Base-by-base conservation (phyloP, 2,797 vertebrate genomes). In the Alectoris magna region DNA sequence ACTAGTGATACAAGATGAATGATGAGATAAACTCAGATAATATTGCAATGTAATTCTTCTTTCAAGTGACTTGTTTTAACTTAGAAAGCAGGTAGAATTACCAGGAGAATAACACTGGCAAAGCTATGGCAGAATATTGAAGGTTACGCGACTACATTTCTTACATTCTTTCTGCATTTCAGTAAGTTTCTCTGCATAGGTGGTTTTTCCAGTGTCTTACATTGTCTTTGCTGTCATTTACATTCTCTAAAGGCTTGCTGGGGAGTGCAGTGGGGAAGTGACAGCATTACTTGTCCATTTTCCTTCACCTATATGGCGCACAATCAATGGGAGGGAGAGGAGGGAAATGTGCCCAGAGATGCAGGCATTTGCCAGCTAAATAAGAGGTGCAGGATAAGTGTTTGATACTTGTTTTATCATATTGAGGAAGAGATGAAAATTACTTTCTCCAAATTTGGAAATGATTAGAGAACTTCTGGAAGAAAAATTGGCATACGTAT, bases 11-110 rank as follows among this genome's bases (percentile, higher is more conserved):
- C 8, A 63, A 79, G 68, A 31, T 53, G 44, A 85, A 22, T 24
- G 43, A 60, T 29, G 36, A 88, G 68, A 76, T 39, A 63, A 67
- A 79, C 64, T 79, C 23, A 16, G 64, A 69, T 84, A 36, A 39
- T 36, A 49, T 29, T 56, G 36, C 66, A 59, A 26, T 9, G 23
- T 63, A 76, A 89, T 89, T 87, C 22, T 69, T 82, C 53, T 73
- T 89, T 67, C 39, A 64, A 76, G 71, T 67, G 64, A 59, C 21
- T 91, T 73, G 23, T 83, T 94, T 92, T 56, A 70, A 79, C n/a
- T 76, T 66, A 48, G 44, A 91, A 73, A 55, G 36, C 31, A 63
- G 39, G 34, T 24, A 79, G 48, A 69, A 27, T 64, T 64, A 43
- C 6, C 10, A 41, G 43, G 39, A 82, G 24, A 87, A 71, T 68